These are phyloP conservation scores for Spea multiplicata DNA, from an alignment of 2,113 vertebrate genomes.

Conservation along the genomic window DNA sequence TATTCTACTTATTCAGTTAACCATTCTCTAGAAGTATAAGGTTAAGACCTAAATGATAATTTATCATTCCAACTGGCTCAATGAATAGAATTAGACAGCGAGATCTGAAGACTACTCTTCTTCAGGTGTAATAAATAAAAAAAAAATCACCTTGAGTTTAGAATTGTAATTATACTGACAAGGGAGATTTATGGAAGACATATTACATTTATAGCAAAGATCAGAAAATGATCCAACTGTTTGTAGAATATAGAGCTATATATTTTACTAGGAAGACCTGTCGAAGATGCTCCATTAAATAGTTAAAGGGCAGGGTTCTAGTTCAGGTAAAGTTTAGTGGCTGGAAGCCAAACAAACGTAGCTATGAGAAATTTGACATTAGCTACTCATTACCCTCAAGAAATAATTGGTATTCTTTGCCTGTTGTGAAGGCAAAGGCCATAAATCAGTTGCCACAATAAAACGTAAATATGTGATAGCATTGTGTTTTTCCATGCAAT, in stretches of 20 bases:
- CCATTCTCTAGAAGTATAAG: too few relatives aligned
- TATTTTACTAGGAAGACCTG: constrained; percentile 1
- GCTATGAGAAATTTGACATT: constrained; percentile 24
- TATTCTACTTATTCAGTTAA: too few relatives aligned
- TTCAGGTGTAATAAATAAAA: too few relatives aligned
- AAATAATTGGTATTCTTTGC: constrained; percentile 11
- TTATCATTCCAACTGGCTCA: too few relatives aligned
- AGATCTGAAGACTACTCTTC: too few relatives aligned
- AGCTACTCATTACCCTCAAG: constrained; percentile 20
- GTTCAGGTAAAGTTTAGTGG: constrained; percentile 22
- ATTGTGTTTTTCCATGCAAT: constrained; percentile 34
- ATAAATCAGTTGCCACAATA: constrained; percentile 48
- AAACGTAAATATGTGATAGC: constrained; percentile 35
- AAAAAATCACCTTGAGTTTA: too few relatives aligned
- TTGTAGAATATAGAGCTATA: background rate
- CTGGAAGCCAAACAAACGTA: constrained; percentile 20
- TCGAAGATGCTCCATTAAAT: background rate
- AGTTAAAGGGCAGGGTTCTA: constrained; percentile 29
- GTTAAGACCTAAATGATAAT: too few relatives aligned
- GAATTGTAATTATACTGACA: too few relatives aligned
- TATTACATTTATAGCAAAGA: too few relatives aligned
- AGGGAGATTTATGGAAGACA: too few relatives aligned
- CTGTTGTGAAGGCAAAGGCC: constrained; percentile 32
- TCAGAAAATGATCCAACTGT: background rate
- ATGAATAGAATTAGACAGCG: too few relatives aligned